Evolutionary conservation across 2,113 vertebrate species (phyloP).

Genomic region (Poecilia latipinna): DNA sequence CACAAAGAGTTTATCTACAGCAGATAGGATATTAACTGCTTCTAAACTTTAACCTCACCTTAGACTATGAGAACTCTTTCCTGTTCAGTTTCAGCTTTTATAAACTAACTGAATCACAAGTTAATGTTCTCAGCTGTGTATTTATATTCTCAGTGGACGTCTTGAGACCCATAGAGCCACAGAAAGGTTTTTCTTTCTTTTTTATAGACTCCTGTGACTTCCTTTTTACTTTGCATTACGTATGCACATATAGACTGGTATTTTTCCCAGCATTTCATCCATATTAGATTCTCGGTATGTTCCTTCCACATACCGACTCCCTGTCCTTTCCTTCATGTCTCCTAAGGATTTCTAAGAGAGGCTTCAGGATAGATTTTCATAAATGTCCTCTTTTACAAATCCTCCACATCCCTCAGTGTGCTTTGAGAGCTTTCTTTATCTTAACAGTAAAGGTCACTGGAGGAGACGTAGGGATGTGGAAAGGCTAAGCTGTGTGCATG

Average conservation of each 20-base stretch:
- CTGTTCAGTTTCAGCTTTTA: constrained; percentile 55
- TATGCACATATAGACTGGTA: constrained; percentile 79
- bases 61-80: too few species aligned
- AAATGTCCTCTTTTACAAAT: constrained; percentile 76
- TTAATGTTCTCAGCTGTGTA: constrained; percentile 39
- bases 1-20: not conserved
- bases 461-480: constrained; percentile 63
- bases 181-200: constrained; percentile 38
- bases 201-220: constrained; percentile 52
- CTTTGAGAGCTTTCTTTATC: constrained; percentile 61
- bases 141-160: constrained; percentile 44
- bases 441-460: constrained; percentile 75
- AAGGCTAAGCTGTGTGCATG: constrained; percentile 70
- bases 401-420: constrained; percentile 55
- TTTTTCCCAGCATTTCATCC: constrained; percentile 62
- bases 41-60: not conserved
- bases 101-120: constrained; percentile 20
- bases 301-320: constrained; percentile 64
- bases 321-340: constrained; percentile 76
- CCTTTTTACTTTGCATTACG: constrained; percentile 65
- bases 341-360: constrained; percentile 69
- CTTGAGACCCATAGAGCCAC: constrained; percentile 41
- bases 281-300: constrained; percentile 69
- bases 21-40: not conserved
- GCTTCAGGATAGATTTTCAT: constrained; percentile 74